Evolutionary conservation across 2,113 vertebrate genomes (phyloP).

Genomic region (Vanacampus margaritifer): DNA sequence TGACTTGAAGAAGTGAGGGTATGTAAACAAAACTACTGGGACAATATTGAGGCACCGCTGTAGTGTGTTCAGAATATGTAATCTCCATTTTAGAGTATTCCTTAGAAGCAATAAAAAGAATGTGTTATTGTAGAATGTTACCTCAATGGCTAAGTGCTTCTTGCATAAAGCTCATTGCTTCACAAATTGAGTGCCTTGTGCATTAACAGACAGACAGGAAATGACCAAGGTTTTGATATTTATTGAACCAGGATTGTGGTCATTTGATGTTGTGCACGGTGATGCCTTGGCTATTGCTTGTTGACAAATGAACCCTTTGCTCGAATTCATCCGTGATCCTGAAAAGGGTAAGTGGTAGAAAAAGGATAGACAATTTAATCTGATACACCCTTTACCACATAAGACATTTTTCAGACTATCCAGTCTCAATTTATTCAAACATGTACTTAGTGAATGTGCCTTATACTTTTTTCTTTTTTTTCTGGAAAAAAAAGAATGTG

Average conservation of each 20-base stretch:
- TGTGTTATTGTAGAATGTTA: background rate
- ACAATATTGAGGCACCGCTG: too few relatives aligned
- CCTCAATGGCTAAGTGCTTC: background rate
- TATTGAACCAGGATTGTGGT: background rate
- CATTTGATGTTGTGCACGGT: background rate
- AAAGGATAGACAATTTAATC: too few relatives aligned
- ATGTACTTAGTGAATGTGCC: too few relatives aligned
- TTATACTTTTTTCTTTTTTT: too few relatives aligned
- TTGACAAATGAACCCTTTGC: background rate
- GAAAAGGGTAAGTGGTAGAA: background rate
- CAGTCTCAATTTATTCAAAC: too few relatives aligned
- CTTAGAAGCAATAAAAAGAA: background rate
- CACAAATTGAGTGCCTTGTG: background rate
- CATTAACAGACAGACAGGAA: background rate
- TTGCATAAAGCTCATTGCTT: background rate
- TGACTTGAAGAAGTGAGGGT: background rate
- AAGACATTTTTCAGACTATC: too few relatives aligned
- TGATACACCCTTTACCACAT: too few relatives aligned
- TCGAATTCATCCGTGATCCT: background rate
- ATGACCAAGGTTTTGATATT: background rate
- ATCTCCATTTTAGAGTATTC: background rate
- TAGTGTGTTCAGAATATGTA: too few relatives aligned
- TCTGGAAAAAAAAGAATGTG: too few relatives aligned
- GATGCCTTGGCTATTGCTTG: background rate
- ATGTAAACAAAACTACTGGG: background rate